Base-by-base conservation (phyloP, 1,140 invertebrate genomes). In the Delia radicum region DNA sequence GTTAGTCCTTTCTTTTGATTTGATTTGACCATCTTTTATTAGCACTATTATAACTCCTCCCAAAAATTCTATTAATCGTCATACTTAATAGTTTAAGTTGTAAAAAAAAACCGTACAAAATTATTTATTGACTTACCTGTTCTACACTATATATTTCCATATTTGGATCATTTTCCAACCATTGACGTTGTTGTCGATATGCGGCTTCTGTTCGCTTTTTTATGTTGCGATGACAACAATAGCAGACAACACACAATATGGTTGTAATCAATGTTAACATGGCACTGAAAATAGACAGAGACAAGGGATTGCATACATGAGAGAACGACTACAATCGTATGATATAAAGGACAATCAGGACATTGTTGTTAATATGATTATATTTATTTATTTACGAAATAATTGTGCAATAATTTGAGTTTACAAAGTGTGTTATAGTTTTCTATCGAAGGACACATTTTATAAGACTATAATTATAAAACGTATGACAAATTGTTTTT, bases 71-170 rank as follows among this genome's bases (percentile, higher is more conserved):
- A n/a, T n/a, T n/a, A n/a, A n/a, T n/a, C n/a, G n/a, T n/a, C n/a
- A n/a, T n/a, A n/a, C n/a, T n/a, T n/a, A n/a, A n/a, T n/a, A n/a
- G n/a, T n/a, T n/a, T n/a, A n/a, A n/a, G n/a, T n/a, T n/a, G n/a
- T n/a, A n/a, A n/a, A n/a, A n/a, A n/a, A n/a, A n/a, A n/a, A n/a
- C n/a, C n/a, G n/a, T n/a, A n/a, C n/a, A n/a, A n/a, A n/a, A n/a
- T n/a, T n/a, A n/a, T 18, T 3, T 74, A 33, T 18, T 10, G 26
- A 83, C 84, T 89, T 85, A 91, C 90, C 87, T 89, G 89, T 78
- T 91, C 90, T 37, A 91, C 89, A 67, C 90, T 91, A 82, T 91
- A 91, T 55, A 91, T 89, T 84, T 91, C 90, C 82, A 91, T 89
- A 55, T 90, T 90, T 76, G 90, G 87, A 79, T 90, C 90, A 26